These are phyloP conservation scores for Melanotaenia nigrans DNA, from an alignment of 2,797 vertebrate species.

Conservation along the genomic window DNA sequence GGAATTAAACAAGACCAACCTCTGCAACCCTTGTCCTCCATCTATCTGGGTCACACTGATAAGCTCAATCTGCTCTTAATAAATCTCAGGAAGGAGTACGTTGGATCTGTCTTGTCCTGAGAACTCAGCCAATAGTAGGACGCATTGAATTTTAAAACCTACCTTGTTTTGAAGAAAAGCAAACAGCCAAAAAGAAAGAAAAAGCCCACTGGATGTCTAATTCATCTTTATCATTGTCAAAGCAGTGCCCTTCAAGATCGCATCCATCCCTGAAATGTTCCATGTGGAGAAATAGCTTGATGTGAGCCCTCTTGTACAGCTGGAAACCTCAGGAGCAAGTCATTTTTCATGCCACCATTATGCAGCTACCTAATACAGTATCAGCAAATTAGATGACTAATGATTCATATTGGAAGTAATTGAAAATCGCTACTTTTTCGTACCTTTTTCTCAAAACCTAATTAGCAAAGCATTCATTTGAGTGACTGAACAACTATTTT, in stretches of 20 bases:
- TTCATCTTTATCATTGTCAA: constrained; percentile 30
- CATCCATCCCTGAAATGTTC: constrained; percentile 40
- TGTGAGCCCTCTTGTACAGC: neutral
- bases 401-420: constrained; percentile 68
- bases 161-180: constrained; percentile 16
- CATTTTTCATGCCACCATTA: constrained; percentile 52
- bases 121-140: constrained; percentile 17
- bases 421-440: constrained; percentile 61
- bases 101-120: constrained; percentile 48
- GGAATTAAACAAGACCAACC: constrained; percentile 67
- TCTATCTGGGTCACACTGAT: constrained; percentile 74
- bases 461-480: constrained; percentile 51
- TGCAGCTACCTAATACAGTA: constrained; percentile 64
- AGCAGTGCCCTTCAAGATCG: constrained; percentile 13
- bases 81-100: constrained; percentile 46
- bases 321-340: constrained; percentile 46
- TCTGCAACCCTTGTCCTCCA: constrained; percentile 58
- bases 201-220: neutral
- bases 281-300: constrained; percentile 25
- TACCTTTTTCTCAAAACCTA: constrained; percentile 51
- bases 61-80: constrained; percentile 65
- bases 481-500: constrained; percentile 43
- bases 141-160: neutral
- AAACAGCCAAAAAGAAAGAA: constrained; percentile 4
- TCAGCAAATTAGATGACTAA: constrained; percentile 70